Evolutionary conservation across 1,140 invertebrate species (phyloP).

Genomic region (Brachionus paranguensis): DNA sequence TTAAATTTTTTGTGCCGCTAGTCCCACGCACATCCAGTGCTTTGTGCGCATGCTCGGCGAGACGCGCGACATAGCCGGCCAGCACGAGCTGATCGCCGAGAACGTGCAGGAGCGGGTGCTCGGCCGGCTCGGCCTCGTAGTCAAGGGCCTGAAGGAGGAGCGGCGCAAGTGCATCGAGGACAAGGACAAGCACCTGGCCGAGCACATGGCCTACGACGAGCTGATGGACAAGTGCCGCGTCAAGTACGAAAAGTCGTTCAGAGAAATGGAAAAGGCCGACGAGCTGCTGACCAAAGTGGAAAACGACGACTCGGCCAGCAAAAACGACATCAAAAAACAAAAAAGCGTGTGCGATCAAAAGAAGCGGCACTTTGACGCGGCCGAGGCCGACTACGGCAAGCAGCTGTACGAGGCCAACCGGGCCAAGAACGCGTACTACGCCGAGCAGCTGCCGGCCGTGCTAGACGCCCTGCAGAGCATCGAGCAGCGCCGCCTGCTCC

Average conservation of each 20-base stretch:
- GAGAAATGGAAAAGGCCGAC: conserved; percentile 23
- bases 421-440: conserved; percentile 4
- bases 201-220: conserved; percentile 1
- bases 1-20: too few relatives aligned
- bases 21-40: neutral
- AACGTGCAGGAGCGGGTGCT: conserved; percentile 13
- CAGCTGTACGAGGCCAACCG: conserved; percentile 28
- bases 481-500: neutral
- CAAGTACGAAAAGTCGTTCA: conserved; percentile 17
- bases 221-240: neutral
- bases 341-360: neutral
- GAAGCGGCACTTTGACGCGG: neutral
- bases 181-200: conserved; percentile 3
- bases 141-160: neutral
- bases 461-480: neutral
- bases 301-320: conserved; percentile 36
- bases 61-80: conserved; percentile 6
- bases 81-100: conserved; percentile 39
- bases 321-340: conserved; percentile 38
- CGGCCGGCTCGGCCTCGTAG: neutral
- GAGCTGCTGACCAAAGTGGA: neutral
- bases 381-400: conserved; percentile 26
- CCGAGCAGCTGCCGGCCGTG: conserved; percentile 5
- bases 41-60: neutral
- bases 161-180: conserved; percentile 29